Evolutionary conservation across 2,113 vertebrate genomes (phyloP), one percentile per base, ranked within the genome.

Genomic region (Thunnus maccoyii): DNA sequence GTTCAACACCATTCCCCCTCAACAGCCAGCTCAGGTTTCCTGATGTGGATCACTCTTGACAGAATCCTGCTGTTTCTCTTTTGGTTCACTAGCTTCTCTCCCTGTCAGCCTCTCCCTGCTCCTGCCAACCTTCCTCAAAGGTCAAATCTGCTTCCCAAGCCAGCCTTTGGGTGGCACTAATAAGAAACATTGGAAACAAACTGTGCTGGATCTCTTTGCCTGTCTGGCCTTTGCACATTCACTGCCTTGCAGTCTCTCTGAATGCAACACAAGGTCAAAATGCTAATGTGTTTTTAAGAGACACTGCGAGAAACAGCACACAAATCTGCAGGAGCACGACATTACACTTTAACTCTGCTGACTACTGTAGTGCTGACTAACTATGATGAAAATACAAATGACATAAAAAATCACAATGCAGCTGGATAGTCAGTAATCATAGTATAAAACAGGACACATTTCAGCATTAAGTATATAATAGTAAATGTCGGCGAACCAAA

Each of bases 11-110:
- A 18, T 71, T 85, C 84, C 75, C 67, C 68, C 74, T 84, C 65
- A 72, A 69, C 65, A 73, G 70, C 50, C 80, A 67, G 80, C 84
- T 80, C 85, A 86, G 84, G 74, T 88, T 82, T 70, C 77, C 76
- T 93, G 95, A 94, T 86, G 86, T 86, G 88, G 62, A 94, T 93
- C 79, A 82, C 78, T 86, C 77, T 57, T 93, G 93, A 93, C 93
- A 94, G 78, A 88, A 83, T 85, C 91, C 91, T 83, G 87, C 93
- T 93, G 92, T 83, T 91, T 91, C 69, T 83, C 83, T 89, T 89
- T 89, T 92, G 86, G 83, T 83, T 78, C 84, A 88, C 72, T 87
- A 89, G 82, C 88, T 85, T 80, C 75, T 86, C 78, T 75, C 70
- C 62, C 63, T 83, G 80, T 85, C 84, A 86, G 75, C 82, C 70